phyloP scores from a whole-genome alignment of 2,888 invertebrate genomes.

The Mimumesa dahlbomi region DNA sequence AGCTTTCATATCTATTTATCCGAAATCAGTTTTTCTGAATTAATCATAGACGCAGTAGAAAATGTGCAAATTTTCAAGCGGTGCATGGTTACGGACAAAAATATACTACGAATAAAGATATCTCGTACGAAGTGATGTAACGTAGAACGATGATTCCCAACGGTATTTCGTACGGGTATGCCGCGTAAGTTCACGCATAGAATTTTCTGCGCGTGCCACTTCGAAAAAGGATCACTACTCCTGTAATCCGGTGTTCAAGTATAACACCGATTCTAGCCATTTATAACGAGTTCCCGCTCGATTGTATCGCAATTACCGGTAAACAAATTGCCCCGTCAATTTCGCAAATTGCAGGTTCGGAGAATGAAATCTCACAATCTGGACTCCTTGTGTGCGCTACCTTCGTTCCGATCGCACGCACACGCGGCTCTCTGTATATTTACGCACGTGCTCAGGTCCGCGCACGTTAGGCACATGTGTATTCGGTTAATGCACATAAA shows the following conservation, averaged over 20 bases:
- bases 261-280: conserved; percentile 56
- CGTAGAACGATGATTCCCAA: conserved; percentile 12
- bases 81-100: too few species aligned
- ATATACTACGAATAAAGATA: too few species aligned
- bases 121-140: too few species aligned
- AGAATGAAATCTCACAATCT: conserved; percentile 75
- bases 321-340: conserved; percentile 76
- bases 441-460: conserved; percentile 51
- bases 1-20: too few species aligned
- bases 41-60: too few species aligned
- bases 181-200: conserved; percentile 4
- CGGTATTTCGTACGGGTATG: conserved; percentile 16
- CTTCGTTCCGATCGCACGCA: conserved; percentile 57
- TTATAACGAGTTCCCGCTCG: conserved; percentile 67
- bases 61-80: too few species aligned
- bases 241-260: conserved; percentile 30
- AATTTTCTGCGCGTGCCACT: conserved; percentile 46
- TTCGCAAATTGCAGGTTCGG: conserved; percentile 74
- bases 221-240: conserved; percentile 31
- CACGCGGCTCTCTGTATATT: conserved; percentile 26
- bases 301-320: conserved; percentile 75
- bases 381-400: conserved; percentile 58
- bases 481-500: conserved; percentile 38
- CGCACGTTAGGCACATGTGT: conserved; percentile 12
- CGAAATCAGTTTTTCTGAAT: too few species aligned